Evolutionary conservation across 2,113 vertebrate species (phyloP).

Genomic region (Melierax canorus): DNA sequence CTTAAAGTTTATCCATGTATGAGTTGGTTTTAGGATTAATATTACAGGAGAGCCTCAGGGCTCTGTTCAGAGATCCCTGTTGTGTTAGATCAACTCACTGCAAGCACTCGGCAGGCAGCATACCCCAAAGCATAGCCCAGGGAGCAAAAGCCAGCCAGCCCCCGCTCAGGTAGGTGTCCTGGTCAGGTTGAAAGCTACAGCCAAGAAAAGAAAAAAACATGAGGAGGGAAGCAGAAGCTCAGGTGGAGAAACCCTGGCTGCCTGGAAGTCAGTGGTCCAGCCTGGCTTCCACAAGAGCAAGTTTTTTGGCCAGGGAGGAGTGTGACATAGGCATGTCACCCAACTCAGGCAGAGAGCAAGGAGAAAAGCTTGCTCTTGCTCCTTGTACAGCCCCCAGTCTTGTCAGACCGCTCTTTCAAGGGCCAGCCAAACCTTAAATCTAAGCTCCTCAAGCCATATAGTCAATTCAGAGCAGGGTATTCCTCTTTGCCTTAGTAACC

Average conservation of each 20-base stretch:
- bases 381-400: background rate
- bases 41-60: background rate
- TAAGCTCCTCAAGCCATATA: background rate
- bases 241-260: background rate
- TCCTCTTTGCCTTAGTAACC: background rate
- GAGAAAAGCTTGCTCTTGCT: background rate
- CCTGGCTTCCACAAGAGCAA: accelerated
- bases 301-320: background rate
- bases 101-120: background rate
- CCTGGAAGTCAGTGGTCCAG: background rate
- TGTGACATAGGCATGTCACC: too few relatives aligned
- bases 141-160: background rate
- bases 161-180: background rate
- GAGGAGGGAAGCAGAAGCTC: background rate
- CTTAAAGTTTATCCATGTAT: background rate
- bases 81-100: background rate
- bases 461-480: background rate
- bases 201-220: background rate
- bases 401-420: background rate
- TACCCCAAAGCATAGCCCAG: background rate
- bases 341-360: background rate
- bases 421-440: background rate
- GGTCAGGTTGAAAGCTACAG: background rate
- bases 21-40: background rate
- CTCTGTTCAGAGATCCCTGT: background rate